Base-by-base conservation (phyloP, 2,888 invertebrate genomes). In the Volucella inflata region DNA sequence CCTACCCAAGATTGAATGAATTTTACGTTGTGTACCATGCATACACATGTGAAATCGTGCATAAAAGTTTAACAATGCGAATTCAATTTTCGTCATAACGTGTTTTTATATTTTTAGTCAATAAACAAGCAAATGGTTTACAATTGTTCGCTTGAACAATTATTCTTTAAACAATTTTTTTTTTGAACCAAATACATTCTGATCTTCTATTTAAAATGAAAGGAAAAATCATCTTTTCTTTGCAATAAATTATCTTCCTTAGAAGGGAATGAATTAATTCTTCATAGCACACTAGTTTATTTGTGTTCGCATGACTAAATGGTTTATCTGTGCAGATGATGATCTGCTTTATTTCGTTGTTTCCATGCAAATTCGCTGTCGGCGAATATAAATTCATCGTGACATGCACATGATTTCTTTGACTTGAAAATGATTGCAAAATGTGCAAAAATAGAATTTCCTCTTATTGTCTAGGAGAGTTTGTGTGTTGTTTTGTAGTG, bases 31-130 rank as follows among this genome's bases (percentile, higher is more conserved):
- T 14, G 6, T 2, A 1, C 53, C 60, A 72, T n/a, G n/a, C n/a
- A 30, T 30, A 38, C 46, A 42, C 30, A 53, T 40, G 55, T 71
- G 53, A 59, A 71, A 12, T 60, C 48, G 60, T 65, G 59, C 51
- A 67, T 79, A 46, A 44, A 51, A 38, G n/a, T 30, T 55, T 9
- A 46, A 60, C 44, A 60, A 60, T 53, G 46, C 30, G n/a, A 51
- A 16, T 60, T 68, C 51, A 44, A 65, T 68, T 10, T 42, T 9
- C 36, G 40, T 71, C 40, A 17, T 36, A 14, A 6, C 30, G 50
- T 53, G 40, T 14, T 40, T 9, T 36, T 51, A 44, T 77, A 78
- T 79, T 79, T 79, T 70, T 74, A 83, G 50, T 16, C 42, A 60
- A 68, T 42, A 64, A 11, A 62, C 17, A 44, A 70, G 38, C 64